Evolutionary conservation across 2,888 invertebrate species (phyloP), one percentile per base, ranked within the genome.

Genomic region (Hybos culiciformis): DNA sequence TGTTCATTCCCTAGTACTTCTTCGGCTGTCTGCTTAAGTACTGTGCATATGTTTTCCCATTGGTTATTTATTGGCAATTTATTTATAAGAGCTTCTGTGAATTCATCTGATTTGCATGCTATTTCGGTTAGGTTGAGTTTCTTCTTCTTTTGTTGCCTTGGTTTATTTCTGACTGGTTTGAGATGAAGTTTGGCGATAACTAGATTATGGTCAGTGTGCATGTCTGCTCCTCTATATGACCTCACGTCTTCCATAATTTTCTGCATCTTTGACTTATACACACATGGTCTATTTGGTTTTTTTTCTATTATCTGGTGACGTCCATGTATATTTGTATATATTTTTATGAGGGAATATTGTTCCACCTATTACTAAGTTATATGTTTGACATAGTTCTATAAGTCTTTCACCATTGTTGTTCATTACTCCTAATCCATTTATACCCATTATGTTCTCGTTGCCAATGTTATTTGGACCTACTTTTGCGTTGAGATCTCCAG

Each of bases 401-500:
- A 42, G 26, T 17, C 17, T 8, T 20, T 14, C 41, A 2, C 21
- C 33, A 14, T 41, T 41, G 9, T 41, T 20, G 5, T 12, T 41
- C 11, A 31, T 32, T 7, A 4, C 6, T 11, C 38, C 39, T 18
- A 31, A 12, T 12, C 44, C 39, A 20, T 39, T 39, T 3, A 19
- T 29, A 5, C 39, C 39, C 21, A 39, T 44, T n/a, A 44, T 18
- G 24, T 19, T 18, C n/a, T 44, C 39, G n/a, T 37, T 19, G 15
- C 39, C 29, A 11, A 14, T 39, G n/a, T 44, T 34, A 24, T 33
- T 15, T 3, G 11, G 5, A 15, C 32, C 32, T 32, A 32, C 6
- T 32, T 32, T 17, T 17, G 32, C 44, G 18, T 43, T 43, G 4
- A 39, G 31, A 43, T 43, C 43, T 17, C 43, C 43, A 12, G 18